phyloP scores from a whole-genome alignment of 2,888 invertebrate species.

The Tenthredo livida region DNA sequence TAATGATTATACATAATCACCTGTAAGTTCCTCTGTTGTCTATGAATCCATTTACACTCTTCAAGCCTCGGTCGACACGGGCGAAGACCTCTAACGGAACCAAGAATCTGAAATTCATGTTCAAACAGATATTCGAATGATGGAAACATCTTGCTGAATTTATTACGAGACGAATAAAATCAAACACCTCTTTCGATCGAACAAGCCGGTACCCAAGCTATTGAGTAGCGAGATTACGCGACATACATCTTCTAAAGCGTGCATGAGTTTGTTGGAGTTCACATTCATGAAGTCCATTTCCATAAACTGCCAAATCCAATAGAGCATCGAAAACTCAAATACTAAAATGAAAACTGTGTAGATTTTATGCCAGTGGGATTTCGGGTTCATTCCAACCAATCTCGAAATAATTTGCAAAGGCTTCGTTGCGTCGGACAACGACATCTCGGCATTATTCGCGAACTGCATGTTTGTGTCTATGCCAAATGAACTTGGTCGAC shows the following conservation, averaged over 20 bases:
- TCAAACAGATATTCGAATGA: background rate
- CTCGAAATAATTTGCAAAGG: background rate
- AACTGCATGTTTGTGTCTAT: too few species aligned
- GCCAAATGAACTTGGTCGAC: too few species aligned
- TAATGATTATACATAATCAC: background rate
- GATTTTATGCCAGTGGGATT: background rate
- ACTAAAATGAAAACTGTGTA: background rate
- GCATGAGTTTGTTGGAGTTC: background rate
- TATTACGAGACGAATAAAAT: background rate
- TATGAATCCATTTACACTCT: too few species aligned
- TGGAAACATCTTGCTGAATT: too few species aligned
- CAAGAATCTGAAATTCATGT: background rate
- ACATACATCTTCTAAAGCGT: background rate
- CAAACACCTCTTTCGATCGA: background rate
- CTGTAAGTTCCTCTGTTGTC: too few species aligned
- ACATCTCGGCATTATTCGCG: too few species aligned
- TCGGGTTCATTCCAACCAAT: background rate
- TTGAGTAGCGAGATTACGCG: background rate
- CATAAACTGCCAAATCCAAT: background rate
- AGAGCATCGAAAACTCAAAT: background rate
- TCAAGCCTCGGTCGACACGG: background rate
- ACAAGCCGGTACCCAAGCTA: background rate
- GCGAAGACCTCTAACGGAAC: background rate
- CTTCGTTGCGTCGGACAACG: background rate
- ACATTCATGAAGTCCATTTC: background rate